Evolutionary conservation across 2,888 invertebrate genomes (phyloP).

Genomic region (Pogonocherus hispidulus): DNA sequence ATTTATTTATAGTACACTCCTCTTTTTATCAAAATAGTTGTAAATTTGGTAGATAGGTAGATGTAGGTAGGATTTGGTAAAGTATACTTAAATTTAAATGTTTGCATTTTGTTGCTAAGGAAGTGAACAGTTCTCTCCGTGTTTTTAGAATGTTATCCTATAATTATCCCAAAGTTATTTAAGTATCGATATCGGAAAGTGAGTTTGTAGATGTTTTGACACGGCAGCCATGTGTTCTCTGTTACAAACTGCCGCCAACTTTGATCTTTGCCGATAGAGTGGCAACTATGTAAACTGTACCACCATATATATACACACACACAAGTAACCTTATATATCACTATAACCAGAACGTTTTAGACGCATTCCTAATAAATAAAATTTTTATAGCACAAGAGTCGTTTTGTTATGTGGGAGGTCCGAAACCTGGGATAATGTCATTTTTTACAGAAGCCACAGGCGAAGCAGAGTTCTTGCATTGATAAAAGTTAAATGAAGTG

Average conservation of each 20-base stretch:
- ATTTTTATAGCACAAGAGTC: conserved; percentile 40
- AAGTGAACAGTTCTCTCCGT: background rate
- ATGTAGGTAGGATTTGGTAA: no score
- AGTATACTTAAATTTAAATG: no score
- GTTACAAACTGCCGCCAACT: conserved; percentile 53
- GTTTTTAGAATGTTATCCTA: background rate
- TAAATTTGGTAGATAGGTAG: no score
- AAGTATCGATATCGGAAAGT: conserved; percentile 42
- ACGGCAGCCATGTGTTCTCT: conserved; percentile 62
- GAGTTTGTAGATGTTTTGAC: conserved; percentile 61
- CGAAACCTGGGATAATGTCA: background rate
- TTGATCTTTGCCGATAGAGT: conserved; percentile 56
- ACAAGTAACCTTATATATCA: conserved; percentile 50
- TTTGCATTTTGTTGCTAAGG: no score
- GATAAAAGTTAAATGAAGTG: background rate
- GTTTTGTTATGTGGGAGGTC: conserved; percentile 44
- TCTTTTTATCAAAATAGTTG: no score
- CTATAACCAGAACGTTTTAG: conserved; percentile 46
- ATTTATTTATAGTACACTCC: no score
- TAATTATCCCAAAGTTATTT: background rate
- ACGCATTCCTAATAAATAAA: conserved; percentile 41
- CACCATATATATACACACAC: conserved; percentile 48
- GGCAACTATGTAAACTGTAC: conserved; percentile 54
- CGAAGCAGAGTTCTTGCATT: background rate
- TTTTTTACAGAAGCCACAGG: background rate